Percentiles rank a stretch among this genome's conserved stretches.
These are phyloP conservation scores for Bombus breviceps DNA, from an alignment of 1,140 invertebrate species.

Conservation along the genomic window DNA sequence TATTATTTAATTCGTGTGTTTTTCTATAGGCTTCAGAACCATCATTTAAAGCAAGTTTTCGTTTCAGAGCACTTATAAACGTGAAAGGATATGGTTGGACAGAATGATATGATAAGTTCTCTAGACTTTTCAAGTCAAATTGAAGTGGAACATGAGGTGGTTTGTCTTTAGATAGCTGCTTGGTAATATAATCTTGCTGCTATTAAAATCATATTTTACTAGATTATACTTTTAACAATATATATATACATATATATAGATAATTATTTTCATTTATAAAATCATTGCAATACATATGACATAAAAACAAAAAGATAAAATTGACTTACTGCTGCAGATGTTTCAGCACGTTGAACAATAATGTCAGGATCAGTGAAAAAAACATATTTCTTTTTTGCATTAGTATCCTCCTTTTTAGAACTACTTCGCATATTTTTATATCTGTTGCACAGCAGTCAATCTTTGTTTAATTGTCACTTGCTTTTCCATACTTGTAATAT, in stretches of 20 bases:
- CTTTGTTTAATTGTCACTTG: constrained; percentile 9
- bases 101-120: constrained; percentile 70
- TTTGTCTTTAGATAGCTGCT: constrained; percentile 53
- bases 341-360: constrained; percentile 69
- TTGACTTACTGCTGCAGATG: constrained; percentile 68
- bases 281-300: not conserved
- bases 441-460: not conserved
- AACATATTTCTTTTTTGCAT: constrained; percentile 74
- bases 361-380: constrained; percentile 75
- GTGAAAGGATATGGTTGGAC: constrained; percentile 79
- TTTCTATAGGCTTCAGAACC: constrained; percentile 65
- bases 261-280: not conserved
- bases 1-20: constrained; percentile 61
- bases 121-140: constrained; percentile 61
- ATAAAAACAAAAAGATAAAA: not conserved
- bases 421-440: constrained; percentile 72
- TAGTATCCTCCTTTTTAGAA: constrained; percentile 65
- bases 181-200: constrained; percentile 56
- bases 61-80: constrained; percentile 79
- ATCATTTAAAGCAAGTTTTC: constrained; percentile 73
- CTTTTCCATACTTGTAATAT: constrained; percentile 36
- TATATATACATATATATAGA: not conserved
- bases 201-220: constrained; percentile 24
- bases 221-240: not conserved
- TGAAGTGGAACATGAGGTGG: constrained; percentile 5